Base-by-base conservation (phyloP, 2,888 invertebrate genomes). In the Drosophila demipolita region DNA sequence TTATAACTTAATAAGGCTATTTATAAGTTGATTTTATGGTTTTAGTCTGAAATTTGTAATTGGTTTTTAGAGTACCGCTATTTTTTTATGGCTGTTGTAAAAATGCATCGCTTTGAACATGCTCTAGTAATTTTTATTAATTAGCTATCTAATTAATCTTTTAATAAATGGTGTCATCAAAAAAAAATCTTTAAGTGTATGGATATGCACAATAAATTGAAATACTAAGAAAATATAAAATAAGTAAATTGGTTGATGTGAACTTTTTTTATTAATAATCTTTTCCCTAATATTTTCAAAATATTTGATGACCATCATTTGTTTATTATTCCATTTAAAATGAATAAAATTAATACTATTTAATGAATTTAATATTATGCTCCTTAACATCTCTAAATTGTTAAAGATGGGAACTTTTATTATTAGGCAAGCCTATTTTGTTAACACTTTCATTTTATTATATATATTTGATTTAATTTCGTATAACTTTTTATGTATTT, bases 91-190 rank as follows among this genome's bases (percentile, higher is more conserved):
- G 35, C 55, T n/a, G 12, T 57, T 50, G 48, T 62, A 48, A 73
- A 78, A 29, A 29, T 2, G 6, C 29, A 29, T 6, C 29, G 29
- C 6, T 5, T 6, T 45, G 23, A 63, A 40, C 65, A 79, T 75
- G 76, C 80, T 77, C 80, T 60, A 63, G 48, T 77, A 63, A 79
- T 52, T 80, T 57, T 50, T 26, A 38, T 38, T 57, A 73, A 66
- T 50, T 50, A 40, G 45, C 23, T 38, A 49, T 20, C 20, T 73
- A 76, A 79, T 79, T 79, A 55, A 53, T 38, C 17, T 54, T 53
- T 42, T 4, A 20, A 9, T 26, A 7, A 8, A 23, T 3, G 33
- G 6, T 23, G 29, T 1, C 8, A 32, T 42, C 12, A 12, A 49
- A 49, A 50, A 20, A 8, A 23, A 45, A 45, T 45, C 2, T 26